Base-by-base conservation (phyloP, 2,113 vertebrate genomes). In the Isurus oxyrinchus region DNA sequence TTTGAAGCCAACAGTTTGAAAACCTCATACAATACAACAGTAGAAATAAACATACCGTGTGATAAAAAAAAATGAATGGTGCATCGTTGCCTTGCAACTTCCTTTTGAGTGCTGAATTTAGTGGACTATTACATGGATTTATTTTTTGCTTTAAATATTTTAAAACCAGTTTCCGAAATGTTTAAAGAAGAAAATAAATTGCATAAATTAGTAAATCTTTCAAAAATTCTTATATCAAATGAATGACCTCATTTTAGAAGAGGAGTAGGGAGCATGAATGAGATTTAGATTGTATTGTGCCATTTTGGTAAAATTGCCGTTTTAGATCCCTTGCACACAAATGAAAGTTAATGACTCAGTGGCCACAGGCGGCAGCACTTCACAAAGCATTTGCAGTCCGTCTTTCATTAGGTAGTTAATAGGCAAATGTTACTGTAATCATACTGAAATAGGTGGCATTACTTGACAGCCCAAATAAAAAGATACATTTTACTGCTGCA, bases 281-380 rank as follows among this genome's bases (percentile, higher is more conserved):
- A 55, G 27, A 76, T 72, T 95, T 72, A 95, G 61, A 72, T 72
- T 55, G 49, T 55, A 95, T 94, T 40, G 44, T 76, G 67, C 88
- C 57, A 25, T 91, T 59, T 91, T 27, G 55, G 88, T 72, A 27
- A 76, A 95, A 95, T 95, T 76, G 67, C 44, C 49, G 67, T 53
- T 95, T 95, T 95, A 95, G 67, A 76, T 72, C 66, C 69, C 66
- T 14, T 72, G 11, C 67, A 35, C 49, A 35, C 14, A 95, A 72
- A 67, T 76, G 94, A 95, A 95, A 95, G 67, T 95, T 95, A 72
- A 95, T 95, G 94, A 95, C 49, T 95, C 67, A 72, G 67, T 95
- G 94, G 94, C 94, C 94, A 95, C 94, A 55, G 94, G 94, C 49
- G 94, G 94, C 94, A 76, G 94, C 94, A 95, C 67, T 95, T 95